Base-by-base conservation (phyloP, 2,113 vertebrate species). In the Acinonyx jubatus region DNA sequence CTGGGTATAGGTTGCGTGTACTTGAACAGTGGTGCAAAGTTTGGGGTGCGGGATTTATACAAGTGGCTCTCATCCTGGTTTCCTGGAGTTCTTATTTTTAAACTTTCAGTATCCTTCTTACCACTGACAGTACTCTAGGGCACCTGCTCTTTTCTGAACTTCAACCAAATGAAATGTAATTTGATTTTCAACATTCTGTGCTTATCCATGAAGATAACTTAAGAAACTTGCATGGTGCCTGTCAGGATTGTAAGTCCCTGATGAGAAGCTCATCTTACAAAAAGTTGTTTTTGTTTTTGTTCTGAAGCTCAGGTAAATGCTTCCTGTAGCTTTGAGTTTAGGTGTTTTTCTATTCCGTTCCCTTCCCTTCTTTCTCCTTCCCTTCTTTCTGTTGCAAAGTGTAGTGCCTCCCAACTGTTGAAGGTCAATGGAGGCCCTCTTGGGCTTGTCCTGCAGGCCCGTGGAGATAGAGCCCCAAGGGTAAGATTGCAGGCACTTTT, bases 1-100 rank as follows among this genome's bases (percentile, higher is more conserved):
- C 1, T 0, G 7, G 1, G 21, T 55, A 1, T 19, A 23, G 27
- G 15, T 29, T 3, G 2, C 18, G 1, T 0, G 1, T 0, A 1
- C 48, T 16, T 3, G 36, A 9, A 16, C 5, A 2, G 7, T 8
- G 10, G 31, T 15, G 14, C 13, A 3, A 25, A 19, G 16, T 89
- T 55, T 0, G 18, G 71, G 7, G 29, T 33, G 29, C 18, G n/a
- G 21, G 36, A 11, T 23, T 65, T 52, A 7, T 14, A 0, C 2
- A 69, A 38, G 63, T 55, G 18, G 31, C 80, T 48, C 79, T 33
- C 74, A 66, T 85, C 33, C 27, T 36, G 48, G 19, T 69, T 52
- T 45, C 79, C n/a, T 78, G 50, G 61, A 38, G 11, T n/a, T 92
- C 36, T 61, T 29, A 41, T 81, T 81, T 80, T 52, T 38, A 18